Percentiles rank a stretch among this genome's conserved stretches.
Evolutionary conservation across 2,113 vertebrate genomes (phyloP).

Genomic region (Pimephales promelas): DNA sequence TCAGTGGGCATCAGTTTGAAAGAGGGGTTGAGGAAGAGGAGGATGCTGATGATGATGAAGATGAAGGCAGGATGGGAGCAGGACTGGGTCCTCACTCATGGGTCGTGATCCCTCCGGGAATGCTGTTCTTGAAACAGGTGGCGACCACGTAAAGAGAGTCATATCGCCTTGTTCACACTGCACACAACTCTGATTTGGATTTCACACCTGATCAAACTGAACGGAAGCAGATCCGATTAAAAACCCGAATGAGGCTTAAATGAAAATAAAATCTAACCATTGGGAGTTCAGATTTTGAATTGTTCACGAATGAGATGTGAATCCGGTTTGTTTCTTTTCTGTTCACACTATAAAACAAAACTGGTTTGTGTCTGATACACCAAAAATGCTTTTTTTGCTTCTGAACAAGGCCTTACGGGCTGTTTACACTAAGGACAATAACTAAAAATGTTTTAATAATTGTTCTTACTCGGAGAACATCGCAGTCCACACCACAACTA

Average conservation of each 20-base stretch:
- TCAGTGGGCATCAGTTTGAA: constrained; percentile 60
- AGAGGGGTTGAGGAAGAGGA: constrained; percentile 57
- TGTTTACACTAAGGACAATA: background rate
- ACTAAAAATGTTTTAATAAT: background rate
- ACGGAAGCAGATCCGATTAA: background rate
- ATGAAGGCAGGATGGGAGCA: constrained; percentile 56
- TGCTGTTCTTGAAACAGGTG: constrained; percentile 86
- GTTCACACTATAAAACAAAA: background rate
- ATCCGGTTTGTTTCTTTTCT: background rate
- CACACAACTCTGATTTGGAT: background rate
- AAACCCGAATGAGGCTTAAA: background rate
- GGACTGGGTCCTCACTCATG: constrained; percentile 77
- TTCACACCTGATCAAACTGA: background rate
- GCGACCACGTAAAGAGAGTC: constrained; percentile 77
- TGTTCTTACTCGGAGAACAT: too few relatives aligned
- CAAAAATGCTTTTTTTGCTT: background rate
- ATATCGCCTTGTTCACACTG: background rate
- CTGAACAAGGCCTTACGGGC: background rate
- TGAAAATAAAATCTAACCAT: background rate
- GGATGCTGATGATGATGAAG: constrained; percentile 63
- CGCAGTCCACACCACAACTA: too few relatives aligned
- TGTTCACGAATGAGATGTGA: background rate
- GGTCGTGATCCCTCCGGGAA: constrained; percentile 88
- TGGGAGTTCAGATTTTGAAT: background rate
- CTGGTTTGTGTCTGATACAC: background rate